Evolutionary conservation across 2,113 vertebrate species (phyloP), one percentile per base, ranked within the genome.

Genomic region (Cephalopholis sonnerati): DNA sequence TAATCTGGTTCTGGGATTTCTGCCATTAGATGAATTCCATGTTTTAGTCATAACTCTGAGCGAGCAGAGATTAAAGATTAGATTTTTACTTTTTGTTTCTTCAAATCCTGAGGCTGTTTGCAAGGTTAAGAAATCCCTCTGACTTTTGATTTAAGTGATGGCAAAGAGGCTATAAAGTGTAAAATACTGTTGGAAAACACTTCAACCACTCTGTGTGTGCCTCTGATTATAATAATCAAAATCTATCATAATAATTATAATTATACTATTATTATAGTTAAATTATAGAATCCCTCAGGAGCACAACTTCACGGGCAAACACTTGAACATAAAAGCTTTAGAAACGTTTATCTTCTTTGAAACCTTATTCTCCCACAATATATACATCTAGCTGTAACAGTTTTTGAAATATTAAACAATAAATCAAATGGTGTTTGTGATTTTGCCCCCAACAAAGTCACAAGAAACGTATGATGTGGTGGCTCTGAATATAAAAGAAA

Each of bases 21-120:
- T 64, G 74, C 48, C 51, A 48, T 81, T 48, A 36, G 48, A 53
- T 22, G 6, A 24, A 63, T 51, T 44, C 58, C 18, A 50, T 77
- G 58, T 70, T 73, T 72, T 57, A 51, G 51, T 55, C n/a, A 64
- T 48, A 79, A 68, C 67, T 41, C 50, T 3, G 66, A 29, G 7
- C 18, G 2, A 53, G 61, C 15, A 0, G 22, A 73, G 61, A 67
- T 57, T 20, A 44, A 51, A 61, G 11, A 48, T 57, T 50, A 0
- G 1, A 67, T 18, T 57, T 32, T 12, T n/a, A n/a, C n/a, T n/a
- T n/a, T n/a, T n/a, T n/a, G n/a, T n/a, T n/a, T 75, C 24, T 44
- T 54, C 3, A 16, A 44, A 32, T n/a, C 48, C 32, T 24, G 63
- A 65, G 17, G 32, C 2, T 54, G 66, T 71, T 69, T 62, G 46